phyloP scores from a whole-genome alignment of 2,113 vertebrate species.

The Asarcornis scutulata region DNA sequence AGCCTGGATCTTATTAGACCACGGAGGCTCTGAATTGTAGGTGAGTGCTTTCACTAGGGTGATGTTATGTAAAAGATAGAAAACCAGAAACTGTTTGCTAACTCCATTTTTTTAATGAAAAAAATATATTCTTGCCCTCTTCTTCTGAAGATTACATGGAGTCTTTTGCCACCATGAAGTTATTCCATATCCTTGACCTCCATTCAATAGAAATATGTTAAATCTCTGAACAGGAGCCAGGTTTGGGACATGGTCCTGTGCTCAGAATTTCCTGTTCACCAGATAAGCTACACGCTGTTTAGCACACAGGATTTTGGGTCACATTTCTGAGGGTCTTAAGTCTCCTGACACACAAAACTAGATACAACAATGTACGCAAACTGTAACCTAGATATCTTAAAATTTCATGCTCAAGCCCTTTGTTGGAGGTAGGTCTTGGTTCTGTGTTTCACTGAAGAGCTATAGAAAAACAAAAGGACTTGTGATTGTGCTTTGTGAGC shows the following conservation, averaged over 20 bases:
- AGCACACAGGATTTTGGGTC: not conserved
- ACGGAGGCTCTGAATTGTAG: not conserved
- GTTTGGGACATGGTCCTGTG: not conserved
- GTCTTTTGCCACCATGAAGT: not conserved
- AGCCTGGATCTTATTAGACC: not conserved
- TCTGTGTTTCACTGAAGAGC: not conserved
- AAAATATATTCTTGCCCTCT: not conserved
- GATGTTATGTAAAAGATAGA: not conserved
- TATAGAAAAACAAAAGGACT: not conserved
- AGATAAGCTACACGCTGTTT: not conserved
- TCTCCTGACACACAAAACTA: not conserved
- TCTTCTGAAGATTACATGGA: not conserved
- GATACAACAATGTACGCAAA: rapidly evolving
- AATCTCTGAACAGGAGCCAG: not conserved
- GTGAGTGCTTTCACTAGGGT: not conserved
- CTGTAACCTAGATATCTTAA: not conserved
- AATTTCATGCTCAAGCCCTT: not conserved
- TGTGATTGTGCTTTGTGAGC: not conserved
- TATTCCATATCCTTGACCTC: constrained; percentile 37
- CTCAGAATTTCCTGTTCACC: not conserved
- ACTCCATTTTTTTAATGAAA: not conserved
- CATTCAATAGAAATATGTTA: constrained; percentile 1
- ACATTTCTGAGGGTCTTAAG: not conserved
- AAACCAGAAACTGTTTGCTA: not conserved
- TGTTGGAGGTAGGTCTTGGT: not conserved